Evolutionary conservation across 2,797 vertebrate species (phyloP).

Genomic region (Halcyon smyrnensis): DNA sequence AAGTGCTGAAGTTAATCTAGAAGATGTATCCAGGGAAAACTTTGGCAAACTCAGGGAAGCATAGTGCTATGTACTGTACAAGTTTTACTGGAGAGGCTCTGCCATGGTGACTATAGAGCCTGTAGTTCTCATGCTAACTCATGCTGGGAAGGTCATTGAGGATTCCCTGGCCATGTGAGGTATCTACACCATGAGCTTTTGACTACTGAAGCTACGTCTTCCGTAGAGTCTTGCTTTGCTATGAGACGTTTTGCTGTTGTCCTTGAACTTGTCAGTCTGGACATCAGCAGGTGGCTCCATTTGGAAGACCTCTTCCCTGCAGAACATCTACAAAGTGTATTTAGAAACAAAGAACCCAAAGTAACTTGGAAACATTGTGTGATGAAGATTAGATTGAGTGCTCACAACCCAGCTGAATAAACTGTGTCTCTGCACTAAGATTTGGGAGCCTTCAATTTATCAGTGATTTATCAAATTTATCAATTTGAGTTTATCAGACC

Average conservation of each 20-base stretch:
- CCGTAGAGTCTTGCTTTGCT: not conserved
- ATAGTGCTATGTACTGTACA: not conserved
- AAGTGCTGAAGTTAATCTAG: not conserved
- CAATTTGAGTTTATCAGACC: not conserved
- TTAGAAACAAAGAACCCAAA: not conserved
- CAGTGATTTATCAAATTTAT: not conserved
- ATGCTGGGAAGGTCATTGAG: not conserved
- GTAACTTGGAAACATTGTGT: fast-evolving
- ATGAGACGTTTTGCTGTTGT: not conserved
- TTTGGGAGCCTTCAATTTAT: not conserved
- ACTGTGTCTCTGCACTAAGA: not conserved
- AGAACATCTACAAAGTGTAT: not conserved
- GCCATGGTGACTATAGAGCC: fast-evolving
- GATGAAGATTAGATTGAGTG: not conserved
- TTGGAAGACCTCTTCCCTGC: not conserved
- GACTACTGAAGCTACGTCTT: not conserved
- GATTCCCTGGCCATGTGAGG: not conserved
- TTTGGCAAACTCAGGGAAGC: not conserved
- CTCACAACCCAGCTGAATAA: not conserved
- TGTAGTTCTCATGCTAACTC: not conserved
- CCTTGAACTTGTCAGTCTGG: not conserved
- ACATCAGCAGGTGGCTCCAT: not conserved
- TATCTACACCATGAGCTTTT: not conserved
- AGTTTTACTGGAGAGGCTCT: not conserved
- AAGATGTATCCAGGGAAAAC: not conserved